Conservation (phyloP, 2,113 vertebrate species). For the Urocitellus parryii region DNA sequence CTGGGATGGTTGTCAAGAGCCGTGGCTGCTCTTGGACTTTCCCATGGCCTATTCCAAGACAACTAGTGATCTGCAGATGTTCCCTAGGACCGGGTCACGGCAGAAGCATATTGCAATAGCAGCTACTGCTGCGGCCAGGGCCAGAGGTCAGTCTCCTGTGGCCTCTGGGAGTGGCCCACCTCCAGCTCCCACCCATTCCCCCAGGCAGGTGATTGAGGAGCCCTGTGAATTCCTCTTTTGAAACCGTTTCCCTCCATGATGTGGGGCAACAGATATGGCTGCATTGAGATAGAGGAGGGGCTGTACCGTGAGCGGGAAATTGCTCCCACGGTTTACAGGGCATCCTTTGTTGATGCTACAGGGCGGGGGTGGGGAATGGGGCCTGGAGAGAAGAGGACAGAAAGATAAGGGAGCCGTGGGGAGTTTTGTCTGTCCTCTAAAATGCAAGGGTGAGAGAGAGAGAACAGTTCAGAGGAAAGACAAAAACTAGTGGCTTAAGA, state of each 20-base stretch:
- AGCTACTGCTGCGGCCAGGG: conserved; percentile 13
- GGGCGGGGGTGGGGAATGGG: neutral
- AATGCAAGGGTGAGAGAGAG: neutral
- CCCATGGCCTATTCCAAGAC: conserved; percentile 79
- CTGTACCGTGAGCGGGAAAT: neutral
- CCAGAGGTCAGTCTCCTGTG: neutral
- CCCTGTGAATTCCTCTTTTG: neutral
- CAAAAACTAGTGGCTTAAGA: conserved; percentile 3
- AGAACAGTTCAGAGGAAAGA: conserved; percentile 24
- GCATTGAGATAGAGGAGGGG: neutral
- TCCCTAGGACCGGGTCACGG: conserved; percentile 31
- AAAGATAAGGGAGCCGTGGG: neutral
- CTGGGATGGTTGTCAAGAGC: conserved; percentile 79
- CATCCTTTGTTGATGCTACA: neutral
- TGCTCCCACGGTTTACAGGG: neutral
- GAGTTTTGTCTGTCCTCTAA: neutral
- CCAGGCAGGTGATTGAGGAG: conserved; percentile 52
- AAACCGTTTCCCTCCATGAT: neutral
- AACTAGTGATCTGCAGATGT: conserved; percentile 64
- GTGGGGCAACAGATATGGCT: neutral
- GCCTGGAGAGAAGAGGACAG: neutral
- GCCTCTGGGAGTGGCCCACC: neutral
- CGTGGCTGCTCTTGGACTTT: conserved; percentile 75
- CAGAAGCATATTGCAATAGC: neutral
- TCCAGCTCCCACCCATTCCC: neutral